phyloP scores from a whole-genome alignment of 1,140 invertebrate species.

The Lasioglossum albipes region DNA sequence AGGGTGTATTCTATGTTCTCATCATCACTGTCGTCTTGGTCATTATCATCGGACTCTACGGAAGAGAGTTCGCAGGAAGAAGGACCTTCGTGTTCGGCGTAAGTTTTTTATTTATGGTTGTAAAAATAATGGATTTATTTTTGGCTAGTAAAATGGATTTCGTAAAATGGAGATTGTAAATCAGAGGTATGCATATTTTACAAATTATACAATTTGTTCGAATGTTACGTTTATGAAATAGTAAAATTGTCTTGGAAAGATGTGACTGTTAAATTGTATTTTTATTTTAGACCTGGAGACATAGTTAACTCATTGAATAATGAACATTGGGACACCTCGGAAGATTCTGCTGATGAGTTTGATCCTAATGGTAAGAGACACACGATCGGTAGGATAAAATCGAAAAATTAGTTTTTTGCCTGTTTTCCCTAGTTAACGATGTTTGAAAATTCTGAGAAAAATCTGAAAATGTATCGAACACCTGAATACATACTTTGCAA shows the following conservation, averaged over 20 bases:
- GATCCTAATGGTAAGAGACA: slow-evolving; percentile 53
- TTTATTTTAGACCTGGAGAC: neutral
- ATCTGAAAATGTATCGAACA: too few species aligned
- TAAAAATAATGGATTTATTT: neutral
- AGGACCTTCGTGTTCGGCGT: neutral
- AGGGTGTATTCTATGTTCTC: neutral
- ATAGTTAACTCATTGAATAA: neutral
- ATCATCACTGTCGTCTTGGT: neutral
- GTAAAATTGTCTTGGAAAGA: too few species aligned
- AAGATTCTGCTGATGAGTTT: slow-evolving; percentile 60
- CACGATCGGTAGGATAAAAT: too few species aligned
- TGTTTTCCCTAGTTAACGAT: neutral
- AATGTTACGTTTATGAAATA: too few species aligned
- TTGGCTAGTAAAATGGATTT: too few species aligned
- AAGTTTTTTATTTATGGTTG: neutral
- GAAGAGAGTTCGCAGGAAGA: neutral
- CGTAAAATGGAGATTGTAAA: too few species aligned
- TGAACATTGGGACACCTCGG: slow-evolving; percentile 52
- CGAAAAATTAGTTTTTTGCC: neutral
- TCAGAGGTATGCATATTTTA: too few species aligned
- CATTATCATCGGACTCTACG: neutral
- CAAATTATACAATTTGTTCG: too few species aligned
- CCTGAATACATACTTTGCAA: too few species aligned
- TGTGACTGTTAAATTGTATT: too few species aligned
- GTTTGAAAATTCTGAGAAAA: too few species aligned